Percentiles rank a stretch among this genome's conserved stretches.
Conservation (phyloP, 2,113 vertebrate genomes). For the Cygnus atratus region DNA sequence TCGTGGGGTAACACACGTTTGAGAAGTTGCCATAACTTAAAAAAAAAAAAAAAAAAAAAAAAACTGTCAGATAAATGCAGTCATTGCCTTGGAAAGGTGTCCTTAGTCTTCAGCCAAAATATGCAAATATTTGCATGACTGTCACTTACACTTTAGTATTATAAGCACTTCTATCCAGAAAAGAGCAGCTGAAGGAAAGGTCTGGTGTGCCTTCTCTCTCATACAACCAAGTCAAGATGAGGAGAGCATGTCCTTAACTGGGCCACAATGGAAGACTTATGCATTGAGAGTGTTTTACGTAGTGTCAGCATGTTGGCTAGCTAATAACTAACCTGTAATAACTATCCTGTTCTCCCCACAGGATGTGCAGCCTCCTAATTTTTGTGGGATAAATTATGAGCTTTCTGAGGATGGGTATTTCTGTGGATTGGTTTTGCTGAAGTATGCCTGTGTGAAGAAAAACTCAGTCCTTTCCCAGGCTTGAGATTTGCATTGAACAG, state of each 20-base stretch:
- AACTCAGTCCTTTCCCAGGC: conserved; percentile 20
- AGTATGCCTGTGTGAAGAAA: background rate
- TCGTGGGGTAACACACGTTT: background rate
- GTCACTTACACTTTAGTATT: background rate
- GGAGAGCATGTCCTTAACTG: background rate
- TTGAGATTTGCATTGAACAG: background rate
- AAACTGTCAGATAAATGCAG: background rate
- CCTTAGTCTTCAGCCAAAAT: background rate
- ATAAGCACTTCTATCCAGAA: background rate
- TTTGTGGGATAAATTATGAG: background rate
- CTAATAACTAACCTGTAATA: conserved; percentile 57
- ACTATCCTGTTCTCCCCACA: conserved; percentile 24
- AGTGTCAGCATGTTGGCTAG: conserved; percentile 41
- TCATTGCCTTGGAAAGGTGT: background rate
- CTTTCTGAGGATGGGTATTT: conserved; percentile 13
- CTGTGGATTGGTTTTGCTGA: background rate
- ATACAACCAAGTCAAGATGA: background rate
- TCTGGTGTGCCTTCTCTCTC: background rate
- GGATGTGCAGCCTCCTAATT: conserved; percentile 50
- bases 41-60: too few relatives aligned
- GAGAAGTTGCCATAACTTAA: background rate
- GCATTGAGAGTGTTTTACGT: background rate
- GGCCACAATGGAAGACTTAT: background rate
- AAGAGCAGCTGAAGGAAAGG: background rate
- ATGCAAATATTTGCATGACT: background rate